Base-by-base conservation (phyloP, 2,797 vertebrate species). In the Rhynchotus rufescens region DNA sequence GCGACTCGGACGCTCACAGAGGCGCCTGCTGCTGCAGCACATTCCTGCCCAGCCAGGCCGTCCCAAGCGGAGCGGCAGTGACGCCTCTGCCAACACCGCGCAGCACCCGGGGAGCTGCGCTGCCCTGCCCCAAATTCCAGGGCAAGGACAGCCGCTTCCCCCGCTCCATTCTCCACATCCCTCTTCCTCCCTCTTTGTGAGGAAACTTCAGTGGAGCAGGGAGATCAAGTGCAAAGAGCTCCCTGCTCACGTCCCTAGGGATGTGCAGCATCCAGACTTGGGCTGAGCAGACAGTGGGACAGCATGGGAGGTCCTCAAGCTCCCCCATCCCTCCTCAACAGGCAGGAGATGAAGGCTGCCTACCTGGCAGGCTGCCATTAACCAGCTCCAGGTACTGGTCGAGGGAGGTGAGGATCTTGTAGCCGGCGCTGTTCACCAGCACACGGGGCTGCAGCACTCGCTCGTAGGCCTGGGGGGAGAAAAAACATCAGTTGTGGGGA, bases 311-410 rank as follows among this genome's bases (percentile, higher is more conserved):
- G 15, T 26, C 36, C 32, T 20, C 17, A 30, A 56, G 54, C 54
- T 56, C 3, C 0, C 28, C 25, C 45, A 52, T 2, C 23, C 28
- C 52, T 36, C 23, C 40, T 20, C 4, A 3, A 30, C 54, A 54
- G 1, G 0, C 42, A 51, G 36, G 25, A 61, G 23, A 26, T 45
- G 52, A 59, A 36, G 15, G 62, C 9, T 74, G 49, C 95, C 98
- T 94, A 99, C 99, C 99, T 96, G 99, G 98, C 71, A 99, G 97
- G 79, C 98, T 99, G 95, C 42, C 96, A 82, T 97, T 98, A 38
- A 99, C 97, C 68, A 99, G 97, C 76, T 98, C 98, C 92, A 98
- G 86, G 93, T 99, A 99, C 93, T 98, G 98, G 40, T 99, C 99
- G 96, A 99, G 77, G 0, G 99, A 99, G 28, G 97, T 98, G 95